phyloP scores from a whole-genome alignment of 2,797 vertebrate species.

The Channallabes apus region DNA sequence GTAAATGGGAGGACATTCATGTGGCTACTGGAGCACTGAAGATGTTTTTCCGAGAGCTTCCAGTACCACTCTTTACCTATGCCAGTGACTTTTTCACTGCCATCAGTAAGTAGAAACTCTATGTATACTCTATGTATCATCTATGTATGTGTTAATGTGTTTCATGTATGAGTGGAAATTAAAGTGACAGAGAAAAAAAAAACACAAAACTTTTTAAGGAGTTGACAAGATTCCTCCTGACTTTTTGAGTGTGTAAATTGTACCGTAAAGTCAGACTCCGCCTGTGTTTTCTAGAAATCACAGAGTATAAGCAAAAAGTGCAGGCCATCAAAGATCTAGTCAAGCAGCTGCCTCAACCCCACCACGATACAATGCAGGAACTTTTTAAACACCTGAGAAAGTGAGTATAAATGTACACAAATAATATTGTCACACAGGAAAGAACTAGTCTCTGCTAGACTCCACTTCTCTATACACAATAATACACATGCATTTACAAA shows the following conservation, averaged over 20 bases:
- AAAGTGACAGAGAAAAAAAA: background rate
- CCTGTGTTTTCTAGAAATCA: constrained; percentile 67
- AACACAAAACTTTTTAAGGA: background rate
- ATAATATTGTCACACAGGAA: background rate
- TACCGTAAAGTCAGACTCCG: background rate
- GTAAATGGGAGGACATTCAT: constrained; percentile 87
- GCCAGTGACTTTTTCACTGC: constrained; percentile 82
- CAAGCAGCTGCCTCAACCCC: constrained; percentile 82
- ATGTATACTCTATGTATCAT: background rate
- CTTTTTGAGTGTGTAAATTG: background rate
- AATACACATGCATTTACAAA: background rate
- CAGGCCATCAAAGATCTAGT: constrained; percentile 79
- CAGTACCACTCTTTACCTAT: constrained; percentile 83
- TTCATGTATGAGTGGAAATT: background rate
- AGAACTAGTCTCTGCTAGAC: background rate
- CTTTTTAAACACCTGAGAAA: constrained; percentile 84
- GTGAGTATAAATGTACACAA: constrained; percentile 60
- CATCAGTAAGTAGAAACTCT: constrained; percentile 77
- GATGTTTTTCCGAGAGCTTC: constrained; percentile 87
- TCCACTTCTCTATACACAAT: background rate
- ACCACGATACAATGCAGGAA: constrained; percentile 85
- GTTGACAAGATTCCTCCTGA: background rate
- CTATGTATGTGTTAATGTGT: background rate
- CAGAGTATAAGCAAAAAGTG: constrained; percentile 79
- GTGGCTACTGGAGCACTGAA: constrained; percentile 85